Evolutionary conservation across 2,113 vertebrate species (phyloP), one percentile per base, ranked within the genome.

Genomic region (Tragulus kanchil): DNA sequence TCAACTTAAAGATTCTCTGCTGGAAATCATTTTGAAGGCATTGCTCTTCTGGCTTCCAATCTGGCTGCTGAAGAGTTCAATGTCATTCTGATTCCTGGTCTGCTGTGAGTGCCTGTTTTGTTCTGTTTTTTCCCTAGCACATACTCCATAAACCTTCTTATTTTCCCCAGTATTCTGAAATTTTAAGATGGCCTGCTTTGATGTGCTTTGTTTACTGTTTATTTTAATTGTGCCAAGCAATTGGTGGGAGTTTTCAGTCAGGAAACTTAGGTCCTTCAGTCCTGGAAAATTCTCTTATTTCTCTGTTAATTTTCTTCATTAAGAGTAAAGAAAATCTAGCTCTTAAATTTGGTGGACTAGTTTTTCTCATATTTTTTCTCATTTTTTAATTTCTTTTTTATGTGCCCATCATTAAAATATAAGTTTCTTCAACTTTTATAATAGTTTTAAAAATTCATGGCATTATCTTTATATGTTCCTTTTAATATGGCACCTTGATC

Each of bases 321-420:
- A 28, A 50, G 48, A 87, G 45, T 31, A 52, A 59, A 83, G 36
- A 86, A 77, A 91, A 11, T 67, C 79, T 48, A 83, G 42, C 28
- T 42, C 25, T 61, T 59, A 92, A 14, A 81, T 85, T 62, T 69
- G 36, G 75, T n/a, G 36, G 45, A 58, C 31, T 54, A 93, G 82
- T n/a, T 59, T 52, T 62, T 56, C 26, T 75, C 8, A 5, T 62
- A 73, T 91, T 89, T 91, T 64, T 31, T 54, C 5, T 78, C 23
- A 95, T 91, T 91, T 78, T 94, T 21, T n/a, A 86, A 79, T 89
- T 4, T 5, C 14, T 85, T 86, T 1, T 67, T 96, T 93, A 16
- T 15, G 56, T 62, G 26, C 54, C 3, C 23, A 36, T 26, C 31
- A 58, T 81, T 73, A 79, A 85, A 78, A 84, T 25, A 45, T 28